Conservation (phyloP, 2,797 vertebrate species). For the Podarcis siculus region DNA sequence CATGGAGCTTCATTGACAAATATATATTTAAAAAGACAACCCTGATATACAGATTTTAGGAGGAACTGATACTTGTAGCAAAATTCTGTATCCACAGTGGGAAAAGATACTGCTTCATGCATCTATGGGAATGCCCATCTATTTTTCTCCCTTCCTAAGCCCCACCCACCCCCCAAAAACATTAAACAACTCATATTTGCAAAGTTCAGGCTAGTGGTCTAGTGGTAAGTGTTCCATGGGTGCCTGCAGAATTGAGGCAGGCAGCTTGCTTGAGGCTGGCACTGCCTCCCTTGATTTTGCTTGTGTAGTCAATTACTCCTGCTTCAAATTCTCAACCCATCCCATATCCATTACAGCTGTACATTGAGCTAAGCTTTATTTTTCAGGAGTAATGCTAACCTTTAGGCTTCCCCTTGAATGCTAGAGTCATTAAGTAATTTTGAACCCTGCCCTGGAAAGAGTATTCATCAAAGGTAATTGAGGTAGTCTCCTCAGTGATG, state of each 20-base stretch:
- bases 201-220: background rate
- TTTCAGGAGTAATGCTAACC: background rate
- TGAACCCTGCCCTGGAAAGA: constrained; percentile 7
- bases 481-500: constrained; percentile 26
- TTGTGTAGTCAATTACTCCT: background rate
- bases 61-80: background rate
- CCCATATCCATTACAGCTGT: background rate
- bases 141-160: background rate
- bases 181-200: background rate
- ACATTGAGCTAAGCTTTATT: background rate
- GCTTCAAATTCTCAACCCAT: background rate
- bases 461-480: constrained; percentile 39
- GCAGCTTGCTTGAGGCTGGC: background rate
- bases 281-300: background rate
- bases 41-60: no score
- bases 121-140: background rate
- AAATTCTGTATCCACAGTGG: background rate
- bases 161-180: background rate
- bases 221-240: background rate
- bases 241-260: background rate
- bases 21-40: no score
- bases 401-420: background rate
- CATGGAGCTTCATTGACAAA: no score
- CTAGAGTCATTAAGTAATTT: background rate
- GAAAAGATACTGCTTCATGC: background rate